These are phyloP conservation scores for Pygmarrhopalites habei DNA, from an alignment of 1,140 invertebrate genomes.

Conservation along the genomic window DNA sequence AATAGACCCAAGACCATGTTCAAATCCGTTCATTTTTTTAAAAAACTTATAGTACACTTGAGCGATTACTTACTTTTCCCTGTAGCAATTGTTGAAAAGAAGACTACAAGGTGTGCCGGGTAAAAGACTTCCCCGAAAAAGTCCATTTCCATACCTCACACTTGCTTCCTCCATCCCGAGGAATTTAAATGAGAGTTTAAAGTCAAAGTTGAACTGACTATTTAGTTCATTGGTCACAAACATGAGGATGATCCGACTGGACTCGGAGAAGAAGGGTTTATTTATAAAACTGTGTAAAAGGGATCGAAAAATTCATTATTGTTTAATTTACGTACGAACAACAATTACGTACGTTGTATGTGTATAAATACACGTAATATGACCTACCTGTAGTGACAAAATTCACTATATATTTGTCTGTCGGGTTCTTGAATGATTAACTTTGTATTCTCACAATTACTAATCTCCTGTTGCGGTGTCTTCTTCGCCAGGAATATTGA, in stretches of 20 bases:
- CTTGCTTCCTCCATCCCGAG: constrained; percentile 63
- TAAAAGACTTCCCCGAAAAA: constrained; percentile 61
- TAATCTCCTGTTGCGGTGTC: neutral
- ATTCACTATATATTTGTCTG: constrained; percentile 12
- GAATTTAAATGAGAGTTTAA: constrained; percentile 74
- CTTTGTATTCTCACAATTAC: constrained; percentile 1
- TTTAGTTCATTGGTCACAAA: neutral
- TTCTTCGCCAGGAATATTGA: constrained; percentile 7
- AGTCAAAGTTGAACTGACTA: constrained; percentile 67
- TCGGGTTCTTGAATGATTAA: constrained; percentile 10
- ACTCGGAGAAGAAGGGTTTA: constrained; percentile 12
- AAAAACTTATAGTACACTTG: too few species aligned
- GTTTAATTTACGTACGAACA: too few species aligned
- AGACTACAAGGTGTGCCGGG: constrained; percentile 41
- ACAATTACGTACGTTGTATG: too few species aligned
- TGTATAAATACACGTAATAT: too few species aligned
- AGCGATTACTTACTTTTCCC: constrained; percentile 1
- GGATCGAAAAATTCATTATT: too few species aligned
- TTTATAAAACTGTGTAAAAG: constrained; percentile 11
- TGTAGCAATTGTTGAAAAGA: constrained; percentile 7
- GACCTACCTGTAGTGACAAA: constrained; percentile 14
- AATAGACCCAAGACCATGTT: too few species aligned
- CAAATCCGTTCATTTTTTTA: too few species aligned
- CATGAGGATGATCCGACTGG: constrained; percentile 5
- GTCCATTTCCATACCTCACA: constrained; percentile 63